Conservation (phyloP, 1,140 invertebrate species). For the Zophobas morio region DNA sequence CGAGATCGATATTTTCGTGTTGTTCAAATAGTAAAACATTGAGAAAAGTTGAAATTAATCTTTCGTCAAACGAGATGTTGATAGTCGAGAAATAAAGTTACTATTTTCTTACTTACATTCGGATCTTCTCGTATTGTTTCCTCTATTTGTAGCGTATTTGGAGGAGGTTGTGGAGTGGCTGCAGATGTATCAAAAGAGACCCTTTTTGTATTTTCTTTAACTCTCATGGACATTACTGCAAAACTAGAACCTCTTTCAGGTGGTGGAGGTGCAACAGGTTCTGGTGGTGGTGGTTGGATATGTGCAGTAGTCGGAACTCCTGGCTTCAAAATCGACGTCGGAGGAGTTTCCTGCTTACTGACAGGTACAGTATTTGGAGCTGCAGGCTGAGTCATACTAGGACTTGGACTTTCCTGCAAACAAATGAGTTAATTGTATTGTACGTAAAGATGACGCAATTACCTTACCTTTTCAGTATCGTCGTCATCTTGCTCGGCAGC, state of each 20-base stretch:
- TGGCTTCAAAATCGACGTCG: conserved; percentile 65
- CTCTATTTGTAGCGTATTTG: conserved; percentile 64
- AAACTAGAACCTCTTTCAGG: conserved; percentile 87
- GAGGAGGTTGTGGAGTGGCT: conserved; percentile 60
- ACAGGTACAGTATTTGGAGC: conserved; percentile 51
- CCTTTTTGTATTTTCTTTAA: conserved; percentile 69
- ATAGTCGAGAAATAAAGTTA: neutral
- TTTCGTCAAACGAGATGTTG: too few species aligned
- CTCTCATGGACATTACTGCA: conserved; percentile 81
- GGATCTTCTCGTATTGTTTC: conserved; percentile 83
- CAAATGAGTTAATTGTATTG: neutral
- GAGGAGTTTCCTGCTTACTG: conserved; percentile 59
- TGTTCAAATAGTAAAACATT: too few species aligned
- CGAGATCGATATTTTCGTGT: too few species aligned
- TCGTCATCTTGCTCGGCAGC: conserved; percentile 85
- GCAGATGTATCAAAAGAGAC: conserved; percentile 65
- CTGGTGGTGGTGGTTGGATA: conserved; percentile 54
- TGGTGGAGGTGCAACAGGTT: conserved; percentile 75
- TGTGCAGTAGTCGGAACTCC: conserved; percentile 51
- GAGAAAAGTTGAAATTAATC: too few species aligned
- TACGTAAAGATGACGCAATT: neutral
- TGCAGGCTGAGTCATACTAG: conserved; percentile 56
- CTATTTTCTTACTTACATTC: conserved; percentile 75
- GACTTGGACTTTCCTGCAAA: conserved; percentile 62
- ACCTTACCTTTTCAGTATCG: conserved; percentile 67